Conservation (phyloP, 2,888 invertebrate species). For the Polymixis flavicincta region DNA sequence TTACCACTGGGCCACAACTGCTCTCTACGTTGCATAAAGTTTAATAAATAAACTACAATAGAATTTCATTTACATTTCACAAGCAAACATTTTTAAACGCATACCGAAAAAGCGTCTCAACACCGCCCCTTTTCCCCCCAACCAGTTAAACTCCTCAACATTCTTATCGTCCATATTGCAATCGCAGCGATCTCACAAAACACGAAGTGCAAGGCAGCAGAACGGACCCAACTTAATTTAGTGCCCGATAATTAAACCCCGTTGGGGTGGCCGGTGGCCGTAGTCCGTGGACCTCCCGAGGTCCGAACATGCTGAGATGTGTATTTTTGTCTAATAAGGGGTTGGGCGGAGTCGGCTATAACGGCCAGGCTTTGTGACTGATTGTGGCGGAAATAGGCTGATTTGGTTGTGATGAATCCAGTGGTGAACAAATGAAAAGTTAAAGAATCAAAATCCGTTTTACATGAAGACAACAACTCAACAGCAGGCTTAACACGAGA, state of each 20-base stretch:
- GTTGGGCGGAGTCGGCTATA: conserved; percentile 46
- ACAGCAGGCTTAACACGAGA: too few species aligned
- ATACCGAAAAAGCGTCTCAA: background rate
- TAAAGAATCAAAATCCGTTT: background rate
- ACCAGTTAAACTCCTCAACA: conserved; percentile 53
- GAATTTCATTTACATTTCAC: background rate
- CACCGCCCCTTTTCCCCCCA: conserved; percentile 3
- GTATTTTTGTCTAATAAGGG: conserved; percentile 82
- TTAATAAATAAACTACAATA: too few species aligned
- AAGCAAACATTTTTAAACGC: background rate
- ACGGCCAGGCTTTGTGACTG: conserved; percentile 33
- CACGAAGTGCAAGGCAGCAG: conserved; percentile 76
- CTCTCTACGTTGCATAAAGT: too few species aligned
- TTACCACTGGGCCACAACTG: too few species aligned
- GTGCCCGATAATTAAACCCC: conserved; percentile 79
- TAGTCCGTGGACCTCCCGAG: conserved; percentile 64
- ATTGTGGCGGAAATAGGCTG: conserved; percentile 23
- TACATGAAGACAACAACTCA: background rate
- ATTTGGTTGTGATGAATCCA: background rate
- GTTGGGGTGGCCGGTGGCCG: conserved; percentile 54
- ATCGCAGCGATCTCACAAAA: conserved; percentile 70
- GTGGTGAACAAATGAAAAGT: background rate
- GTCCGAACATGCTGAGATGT: conserved; percentile 82
- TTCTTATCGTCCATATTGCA: conserved; percentile 66
- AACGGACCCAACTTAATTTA: conserved; percentile 77